A percentile compares a stretch with the other conserved stretches of the same genome.
phyloP scores from a whole-genome alignment of 2,888 invertebrate genomes.

The Lathronympha strigana region DNA sequence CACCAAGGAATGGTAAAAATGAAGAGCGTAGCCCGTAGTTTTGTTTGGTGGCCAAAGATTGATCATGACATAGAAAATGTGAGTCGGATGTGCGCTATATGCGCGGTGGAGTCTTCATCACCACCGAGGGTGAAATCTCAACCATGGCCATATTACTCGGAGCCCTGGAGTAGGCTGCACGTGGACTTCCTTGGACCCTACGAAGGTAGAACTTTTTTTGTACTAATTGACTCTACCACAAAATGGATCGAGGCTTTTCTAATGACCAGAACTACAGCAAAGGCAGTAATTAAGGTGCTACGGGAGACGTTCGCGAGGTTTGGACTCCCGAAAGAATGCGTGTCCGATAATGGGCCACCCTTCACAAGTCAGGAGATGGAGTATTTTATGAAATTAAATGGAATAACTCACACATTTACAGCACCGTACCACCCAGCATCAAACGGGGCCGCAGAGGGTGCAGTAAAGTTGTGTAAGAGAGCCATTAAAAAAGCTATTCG shows the following conservation, averaged over 20 bases:
- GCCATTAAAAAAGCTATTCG: too few species aligned
- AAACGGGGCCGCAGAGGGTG: too few species aligned
- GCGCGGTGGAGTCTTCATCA: conserved; percentile 4
- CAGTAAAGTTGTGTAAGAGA: too few species aligned
- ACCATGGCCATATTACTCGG: neutral
- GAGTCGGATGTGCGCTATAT: neutral
- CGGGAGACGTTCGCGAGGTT: conserved; percentile 6
- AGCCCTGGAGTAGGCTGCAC: neutral
- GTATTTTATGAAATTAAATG: neutral
- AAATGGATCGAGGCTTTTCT: conserved; percentile 6
- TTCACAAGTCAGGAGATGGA: neutral
- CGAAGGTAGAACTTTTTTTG: neutral
- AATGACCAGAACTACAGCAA: neutral
- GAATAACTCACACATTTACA: too few species aligned
- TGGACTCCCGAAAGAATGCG: neutral
- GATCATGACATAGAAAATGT: neutral
- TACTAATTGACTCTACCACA: neutral
- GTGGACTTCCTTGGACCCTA: neutral
- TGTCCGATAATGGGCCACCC: conserved; percentile 11
- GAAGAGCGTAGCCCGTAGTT: neutral
- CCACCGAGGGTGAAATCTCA: neutral
- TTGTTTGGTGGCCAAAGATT: conserved; percentile 4
- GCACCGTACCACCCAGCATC: too few species aligned
- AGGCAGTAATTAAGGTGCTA: neutral
- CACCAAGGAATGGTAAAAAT: neutral